Conservation (phyloP, 2,888 invertebrate species). For the Mesorhabditis sp. region DNA sequence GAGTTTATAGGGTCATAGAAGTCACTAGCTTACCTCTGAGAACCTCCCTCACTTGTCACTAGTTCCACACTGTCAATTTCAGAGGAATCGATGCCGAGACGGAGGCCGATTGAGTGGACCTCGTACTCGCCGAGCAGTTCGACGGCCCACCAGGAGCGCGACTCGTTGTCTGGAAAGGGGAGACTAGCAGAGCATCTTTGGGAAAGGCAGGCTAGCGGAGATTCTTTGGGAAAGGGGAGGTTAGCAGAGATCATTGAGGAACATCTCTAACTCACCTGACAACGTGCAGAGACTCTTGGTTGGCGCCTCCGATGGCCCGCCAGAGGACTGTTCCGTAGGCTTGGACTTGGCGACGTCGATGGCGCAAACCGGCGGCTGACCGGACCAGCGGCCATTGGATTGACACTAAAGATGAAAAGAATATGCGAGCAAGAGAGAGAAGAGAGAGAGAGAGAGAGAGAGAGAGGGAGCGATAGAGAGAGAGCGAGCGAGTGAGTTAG, state of each 20-base stretch:
- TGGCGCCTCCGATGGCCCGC: slow-evolving; percentile 5
- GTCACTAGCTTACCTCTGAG: slow-evolving; percentile 9
- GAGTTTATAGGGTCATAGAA: background rate
- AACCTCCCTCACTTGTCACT: background rate
- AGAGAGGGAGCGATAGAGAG: too few species aligned
- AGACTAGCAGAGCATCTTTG: too few species aligned
- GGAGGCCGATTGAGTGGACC: slow-evolving; percentile 3
- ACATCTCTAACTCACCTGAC: background rate
- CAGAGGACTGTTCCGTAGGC: slow-evolving; percentile 27
- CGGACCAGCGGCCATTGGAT: slow-evolving; percentile 38
- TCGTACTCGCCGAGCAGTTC: slow-evolving; percentile 30
- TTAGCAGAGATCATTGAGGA: too few species aligned
- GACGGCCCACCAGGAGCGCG: slow-evolving; percentile 38
- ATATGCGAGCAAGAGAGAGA: background rate
- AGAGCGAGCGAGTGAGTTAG: too few species aligned
- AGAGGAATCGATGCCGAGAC: slow-evolving; percentile 3
- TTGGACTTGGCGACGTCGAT: slow-evolving; percentile 44
- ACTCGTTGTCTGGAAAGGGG: slow-evolving; percentile 24
- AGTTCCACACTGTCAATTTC: slow-evolving; percentile 14
- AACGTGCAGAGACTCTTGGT: background rate
- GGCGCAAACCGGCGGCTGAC: slow-evolving; percentile 41
- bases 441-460: background rate
- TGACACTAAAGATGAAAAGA: slow-evolving; percentile 18
- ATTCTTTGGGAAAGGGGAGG: background rate
- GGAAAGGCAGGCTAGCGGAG: background rate